These are phyloP conservation scores for Stenurella melanura DNA, from an alignment of 2,888 invertebrate species.

Conservation along the genomic window DNA sequence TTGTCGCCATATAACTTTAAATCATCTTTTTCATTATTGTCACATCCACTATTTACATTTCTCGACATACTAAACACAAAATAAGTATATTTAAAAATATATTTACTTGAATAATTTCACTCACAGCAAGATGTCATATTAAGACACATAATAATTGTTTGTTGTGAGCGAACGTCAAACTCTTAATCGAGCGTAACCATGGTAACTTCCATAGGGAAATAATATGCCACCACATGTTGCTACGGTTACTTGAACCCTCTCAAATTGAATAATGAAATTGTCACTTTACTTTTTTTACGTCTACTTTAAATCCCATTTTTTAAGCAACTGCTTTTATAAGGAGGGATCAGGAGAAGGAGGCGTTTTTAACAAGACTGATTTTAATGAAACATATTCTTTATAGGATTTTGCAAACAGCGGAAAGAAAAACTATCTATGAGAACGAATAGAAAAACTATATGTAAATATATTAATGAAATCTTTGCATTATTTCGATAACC, in stretches of 20 bases:
- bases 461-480: no score
- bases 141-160: slow-evolving; percentile 32
- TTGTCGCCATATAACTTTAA: slow-evolving; percentile 57
- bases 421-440: no score
- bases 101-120: not conserved
- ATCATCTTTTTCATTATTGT: slow-evolving; percentile 30
- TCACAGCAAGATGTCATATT: slow-evolving; percentile 21
- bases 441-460: no score
- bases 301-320: not conserved
- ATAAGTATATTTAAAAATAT: slow-evolving; percentile 12
- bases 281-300: not conserved
- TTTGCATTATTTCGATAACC: no score
- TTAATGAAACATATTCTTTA: no score
- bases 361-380: no score
- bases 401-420: no score
- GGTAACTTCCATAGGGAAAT: not conserved
- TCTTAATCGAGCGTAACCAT: slow-evolving; percentile 23
- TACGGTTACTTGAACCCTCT: not conserved
- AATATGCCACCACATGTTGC: not conserved
- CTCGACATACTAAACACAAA: slow-evolving; percentile 27
- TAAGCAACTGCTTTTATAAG: no score
- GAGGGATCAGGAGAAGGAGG: no score
- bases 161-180: slow-evolving; percentile 41
- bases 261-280: not conserved
- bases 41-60: slow-evolving; percentile 2